Conservation (phyloP, 2,113 vertebrate genomes). For the Rynchops niger region DNA sequence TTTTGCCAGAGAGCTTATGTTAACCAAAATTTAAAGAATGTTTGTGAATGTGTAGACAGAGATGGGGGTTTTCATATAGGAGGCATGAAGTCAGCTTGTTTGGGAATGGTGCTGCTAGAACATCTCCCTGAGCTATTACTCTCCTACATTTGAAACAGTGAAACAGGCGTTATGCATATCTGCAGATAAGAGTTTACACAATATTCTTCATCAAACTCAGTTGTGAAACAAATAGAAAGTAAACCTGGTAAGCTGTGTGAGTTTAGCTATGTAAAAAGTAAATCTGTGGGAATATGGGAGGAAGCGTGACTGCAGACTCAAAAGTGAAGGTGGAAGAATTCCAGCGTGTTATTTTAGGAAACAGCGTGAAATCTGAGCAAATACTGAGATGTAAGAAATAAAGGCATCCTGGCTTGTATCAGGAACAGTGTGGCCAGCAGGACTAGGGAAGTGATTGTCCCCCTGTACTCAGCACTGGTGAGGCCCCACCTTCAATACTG, state of each 20-base stretch:
- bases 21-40: not conserved
- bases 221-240: not conserved
- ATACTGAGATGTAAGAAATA: not conserved
- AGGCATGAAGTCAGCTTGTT: not conserved
- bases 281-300: not conserved
- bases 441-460: not conserved
- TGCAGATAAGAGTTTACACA: not conserved
- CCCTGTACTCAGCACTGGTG: not conserved
- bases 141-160: not conserved
- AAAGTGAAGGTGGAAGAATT: not conserved
- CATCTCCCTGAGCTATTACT: not conserved
- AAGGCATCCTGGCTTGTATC: not conserved
- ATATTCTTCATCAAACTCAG: not conserved
- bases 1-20: not conserved
- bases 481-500: not conserved
- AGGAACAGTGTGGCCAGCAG: not conserved
- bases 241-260: not conserved
- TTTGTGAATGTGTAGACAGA: not conserved
- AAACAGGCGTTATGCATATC: not conserved
- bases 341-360: not conserved
- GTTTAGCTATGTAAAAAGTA: not conserved
- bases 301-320: not conserved
- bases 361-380: not conserved
- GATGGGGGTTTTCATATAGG: not conserved
- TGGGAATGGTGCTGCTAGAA: not conserved